These are phyloP conservation scores for Epizoanthus fatuus DNA, from an alignment of 92 coral and sea anemone species.

Conservation along the genomic window DNA sequence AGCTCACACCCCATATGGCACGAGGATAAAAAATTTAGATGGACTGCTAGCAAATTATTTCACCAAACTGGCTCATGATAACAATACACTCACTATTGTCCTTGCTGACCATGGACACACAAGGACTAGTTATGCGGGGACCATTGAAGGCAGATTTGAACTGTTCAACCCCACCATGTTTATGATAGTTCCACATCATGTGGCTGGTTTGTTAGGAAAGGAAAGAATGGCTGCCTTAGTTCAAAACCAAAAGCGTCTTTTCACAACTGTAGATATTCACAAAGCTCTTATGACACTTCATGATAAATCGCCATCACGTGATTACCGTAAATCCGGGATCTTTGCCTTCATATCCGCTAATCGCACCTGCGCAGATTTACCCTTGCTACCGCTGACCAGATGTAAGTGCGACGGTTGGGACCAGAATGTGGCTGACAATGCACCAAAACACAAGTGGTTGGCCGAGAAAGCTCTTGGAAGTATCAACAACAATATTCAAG, in stretches of 20 bases:
- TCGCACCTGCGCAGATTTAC: slow-evolving; percentile 64
- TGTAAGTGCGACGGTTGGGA: slow-evolving; percentile 78
- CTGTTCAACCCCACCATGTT: slow-evolving; percentile 79
- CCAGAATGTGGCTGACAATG: slow-evolving; percentile 51
- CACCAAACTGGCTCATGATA: slow-evolving; percentile 66
- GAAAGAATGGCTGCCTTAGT: slow-evolving; percentile 73
- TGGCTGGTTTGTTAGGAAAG: slow-evolving; percentile 70
- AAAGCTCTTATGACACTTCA: slow-evolving; percentile 81
- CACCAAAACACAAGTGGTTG: slow-evolving; percentile 61
- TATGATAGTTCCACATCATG: slow-evolving; percentile 74
- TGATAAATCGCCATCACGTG: slow-evolving; percentile 49
- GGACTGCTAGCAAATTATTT: slow-evolving; percentile 71
- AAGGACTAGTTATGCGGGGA: slow-evolving; percentile 69
- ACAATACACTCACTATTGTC: slow-evolving; percentile 76
- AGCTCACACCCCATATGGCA: slow-evolving; percentile 79
- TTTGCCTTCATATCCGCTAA: slow-evolving; percentile 38
- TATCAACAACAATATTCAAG: slow-evolving; percentile 66
- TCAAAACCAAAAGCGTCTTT: slow-evolving; percentile 74
- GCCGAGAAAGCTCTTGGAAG: slow-evolving; percentile 73
- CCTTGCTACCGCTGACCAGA: slow-evolving; percentile 65
- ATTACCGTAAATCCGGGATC: slow-evolving; percentile 49
- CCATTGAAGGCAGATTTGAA: slow-evolving; percentile 82
- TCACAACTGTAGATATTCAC: slow-evolving; percentile 83
- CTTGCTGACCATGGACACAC: slow-evolving; percentile 89
- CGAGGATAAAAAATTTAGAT: slow-evolving; percentile 77